Base-by-base conservation (phyloP, 2,888 invertebrate genomes). In the Coelinius sp. region DNA sequence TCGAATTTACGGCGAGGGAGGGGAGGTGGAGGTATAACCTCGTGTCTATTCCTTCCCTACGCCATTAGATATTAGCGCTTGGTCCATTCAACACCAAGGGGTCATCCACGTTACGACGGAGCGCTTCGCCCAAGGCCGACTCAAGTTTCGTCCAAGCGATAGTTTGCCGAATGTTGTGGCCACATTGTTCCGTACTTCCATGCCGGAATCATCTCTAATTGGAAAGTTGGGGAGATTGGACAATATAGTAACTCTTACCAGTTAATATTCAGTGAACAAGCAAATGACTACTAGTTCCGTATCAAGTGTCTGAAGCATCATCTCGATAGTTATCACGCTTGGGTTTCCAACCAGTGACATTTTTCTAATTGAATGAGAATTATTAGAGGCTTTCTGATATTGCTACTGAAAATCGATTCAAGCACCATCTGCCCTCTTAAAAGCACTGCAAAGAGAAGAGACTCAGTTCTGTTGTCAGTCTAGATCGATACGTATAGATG, bases 1-100 rank as follows among this genome's bases (percentile, higher is more conserved):
- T 52, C 66, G 70, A 73, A 74, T 74, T 70, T 71, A 73, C 66
- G 68, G 44, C 5, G 17, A 69, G 53, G 69, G 27, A 63, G 22
- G n/a, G 53, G 63, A n/a, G n/a, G 59, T 44, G 17, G 44, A 44
- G 44, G 17, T 44, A n/a, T n/a, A 44, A 46, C 41, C 67, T 41
- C 46, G 53, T 56, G 59, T 65, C 71, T 67, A 73, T 46, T 46
- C 27, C 67, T 68, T 35, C 53, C 44, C 66, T 17, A 25, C 62
- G 52, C 22, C 38, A 46, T 31, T 25, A 52, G 27, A 49, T 38
- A 62, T 31, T 24, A 25, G 62, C 41, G 25, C 27, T 56, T 64
- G 65, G 53, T 65, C 63, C 41, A 65, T 70, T 70, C 56, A 63
- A 53, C 63, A 24, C 64, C 41, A 49, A 65, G 44, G 46, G 56